Conservation (phyloP, 2,113 vertebrate species). For the Coracopsis vasa region DNA sequence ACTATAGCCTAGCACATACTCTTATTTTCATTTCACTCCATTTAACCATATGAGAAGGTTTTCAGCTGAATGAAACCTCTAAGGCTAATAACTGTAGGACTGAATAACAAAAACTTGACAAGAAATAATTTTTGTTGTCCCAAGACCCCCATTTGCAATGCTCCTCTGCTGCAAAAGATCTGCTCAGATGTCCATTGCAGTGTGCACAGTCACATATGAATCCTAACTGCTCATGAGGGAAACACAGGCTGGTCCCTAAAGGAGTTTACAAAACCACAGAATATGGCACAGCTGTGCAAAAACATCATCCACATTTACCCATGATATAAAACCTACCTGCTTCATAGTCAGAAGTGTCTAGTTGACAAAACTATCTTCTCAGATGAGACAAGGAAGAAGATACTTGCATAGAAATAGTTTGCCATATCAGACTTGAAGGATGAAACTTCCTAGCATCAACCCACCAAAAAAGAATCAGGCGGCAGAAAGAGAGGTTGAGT, state of each 20-base stretch:
- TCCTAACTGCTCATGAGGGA: background rate
- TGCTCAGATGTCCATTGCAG: background rate
- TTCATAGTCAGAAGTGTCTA: background rate
- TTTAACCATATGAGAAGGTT: background rate
- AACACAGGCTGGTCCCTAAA: background rate
- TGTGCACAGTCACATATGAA: background rate
- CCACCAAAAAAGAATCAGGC: background rate
- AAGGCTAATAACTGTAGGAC: background rate
- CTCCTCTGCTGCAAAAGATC: background rate
- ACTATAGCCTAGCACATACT: background rate
- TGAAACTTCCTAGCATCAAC: background rate
- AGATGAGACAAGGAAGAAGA: background rate
- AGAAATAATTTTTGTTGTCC: background rate
- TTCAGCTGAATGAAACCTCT: background rate
- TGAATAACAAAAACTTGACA: background rate
- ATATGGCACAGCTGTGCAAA: background rate
- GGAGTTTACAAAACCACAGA: background rate
- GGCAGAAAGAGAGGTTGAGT: background rate
- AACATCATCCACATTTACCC: background rate
- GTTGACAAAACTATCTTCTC: background rate
- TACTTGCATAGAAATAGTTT: background rate
- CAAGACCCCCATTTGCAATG: background rate
- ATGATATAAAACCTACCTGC: background rate
- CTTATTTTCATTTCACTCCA: background rate
- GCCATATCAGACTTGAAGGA: background rate